Evolutionary conservation across 2,888 invertebrate species (phyloP), one percentile per base, ranked within the genome.

Genomic region (Thalpophila matura): DNA sequence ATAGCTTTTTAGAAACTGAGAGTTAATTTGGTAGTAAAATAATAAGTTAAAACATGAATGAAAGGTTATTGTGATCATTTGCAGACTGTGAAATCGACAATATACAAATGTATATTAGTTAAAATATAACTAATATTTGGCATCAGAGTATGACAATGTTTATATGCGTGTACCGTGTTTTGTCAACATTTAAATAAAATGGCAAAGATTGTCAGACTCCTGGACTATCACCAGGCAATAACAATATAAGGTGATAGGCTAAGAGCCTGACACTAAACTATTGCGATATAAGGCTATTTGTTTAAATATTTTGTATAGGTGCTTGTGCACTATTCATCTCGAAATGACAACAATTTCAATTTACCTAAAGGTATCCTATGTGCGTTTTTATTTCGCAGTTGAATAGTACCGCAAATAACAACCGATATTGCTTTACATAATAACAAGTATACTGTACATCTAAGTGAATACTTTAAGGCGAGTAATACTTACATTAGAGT

Each of bases 121-220:
- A 84, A 74, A 65, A 70, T 81, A 74, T 84, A 89, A 91, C 91
- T 86, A 91, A 91, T 89, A 90, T 91, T 91, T 91, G 91, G 90
- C 91, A 89, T 90, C 87, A 86, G 86, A 87, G 82, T 87, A 85
- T 83, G 85, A 86, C 78, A 82, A 83, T 51, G 35, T 78, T 70
- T 55, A 57, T 51, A 47, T 69, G 72, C 65, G 31, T 60, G 63
- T 77, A 74, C 76, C 80, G 77, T 76, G 80, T 72, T 82, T 71
- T 69, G 31, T 55, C 42, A 59, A 65, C 68, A 18, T 31, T 51
- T 20, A 31, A 35, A 59, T 54, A 54, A 73, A 67, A 54, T 46
- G 49, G 62, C 49, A 47, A 50, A 54, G 10, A 31, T 20, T 40
- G 22, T 14, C 47, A n/a, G 20, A 3, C 49, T 74, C 62, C 20